These are phyloP conservation scores for Tineola bisselliella DNA, from an alignment of 2,888 invertebrate species.

Conservation along the genomic window DNA sequence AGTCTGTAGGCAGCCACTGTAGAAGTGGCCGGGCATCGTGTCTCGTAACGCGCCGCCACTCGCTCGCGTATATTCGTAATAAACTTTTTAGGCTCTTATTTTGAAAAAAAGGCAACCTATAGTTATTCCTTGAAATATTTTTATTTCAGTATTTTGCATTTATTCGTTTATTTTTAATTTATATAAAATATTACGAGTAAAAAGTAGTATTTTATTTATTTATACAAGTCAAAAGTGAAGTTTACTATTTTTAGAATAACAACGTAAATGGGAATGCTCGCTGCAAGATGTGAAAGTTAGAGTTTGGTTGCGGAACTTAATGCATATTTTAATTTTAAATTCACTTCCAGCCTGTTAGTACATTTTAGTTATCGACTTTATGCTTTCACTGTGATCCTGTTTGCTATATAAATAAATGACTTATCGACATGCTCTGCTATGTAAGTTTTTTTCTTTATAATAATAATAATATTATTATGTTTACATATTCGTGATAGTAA, in stretches of 20 bases:
- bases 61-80: background rate
- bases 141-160: no score
- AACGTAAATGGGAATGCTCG: background rate
- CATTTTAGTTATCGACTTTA: background rate
- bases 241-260: background rate
- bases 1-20: background rate
- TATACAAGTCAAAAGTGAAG: background rate
- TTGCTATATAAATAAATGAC: background rate
- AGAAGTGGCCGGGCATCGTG: background rate
- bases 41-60: background rate
- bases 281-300: background rate
- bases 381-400: background rate
- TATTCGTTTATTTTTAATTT: no score
- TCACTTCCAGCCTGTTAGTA: background rate
- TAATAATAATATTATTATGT: background rate
- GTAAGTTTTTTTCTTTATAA: background rate
- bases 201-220: background rate
- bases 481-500: no score
- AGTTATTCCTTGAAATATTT: background rate
- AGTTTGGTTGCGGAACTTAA: background rate
- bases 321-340: constrained; percentile 1
- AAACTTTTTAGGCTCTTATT: background rate
- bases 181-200: no score
- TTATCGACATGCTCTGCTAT: constrained; percentile 1
- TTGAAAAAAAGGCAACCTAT: background rate